These are phyloP conservation scores for Lissocephala sabroskyi DNA, from an alignment of 2,888 invertebrate species.

Conservation along the genomic window DNA sequence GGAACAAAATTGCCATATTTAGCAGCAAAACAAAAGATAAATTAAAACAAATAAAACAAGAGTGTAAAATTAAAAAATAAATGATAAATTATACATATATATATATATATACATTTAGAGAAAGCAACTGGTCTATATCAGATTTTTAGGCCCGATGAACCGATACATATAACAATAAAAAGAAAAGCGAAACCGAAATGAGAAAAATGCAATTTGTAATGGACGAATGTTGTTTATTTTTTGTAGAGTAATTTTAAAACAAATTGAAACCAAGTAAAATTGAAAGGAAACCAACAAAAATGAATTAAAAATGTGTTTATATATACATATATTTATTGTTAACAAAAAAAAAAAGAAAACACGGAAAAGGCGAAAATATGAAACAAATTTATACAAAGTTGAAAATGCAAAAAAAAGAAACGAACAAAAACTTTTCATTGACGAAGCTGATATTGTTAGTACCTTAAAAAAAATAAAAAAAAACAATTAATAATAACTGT, in stretches of 20 bases:
- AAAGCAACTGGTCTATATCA: not conserved
- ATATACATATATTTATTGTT: constrained; percentile 60
- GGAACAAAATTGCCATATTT: constrained; percentile 59
- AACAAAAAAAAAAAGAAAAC: constrained; percentile 39
- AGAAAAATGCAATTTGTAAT: constrained; percentile 41
- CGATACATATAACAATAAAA: constrained; percentile 47
- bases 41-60: too few species aligned
- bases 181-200: constrained; percentile 25
- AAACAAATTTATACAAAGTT: constrained; percentile 60
- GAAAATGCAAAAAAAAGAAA: constrained; percentile 8
- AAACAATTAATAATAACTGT: constrained; percentile 36
- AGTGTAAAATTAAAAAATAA: constrained; percentile 6
- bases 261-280: too few species aligned
- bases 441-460: constrained; percentile 72
- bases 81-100: constrained; percentile 20
- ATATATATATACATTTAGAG: constrained; percentile 28
- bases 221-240: constrained; percentile 64
- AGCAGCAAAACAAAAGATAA: constrained; percentile 20
- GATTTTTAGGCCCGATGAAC: constrained; percentile 10
- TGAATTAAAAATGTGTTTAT: constrained; percentile 32
- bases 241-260: constrained; percentile 57
- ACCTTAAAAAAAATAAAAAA: constrained; percentile 58
- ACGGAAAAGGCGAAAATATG: constrained; percentile 64
- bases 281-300: constrained; percentile 20
- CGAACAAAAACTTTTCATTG: constrained; percentile 55